Evolutionary conservation across 1,140 invertebrate species (phyloP).

Genomic region (Vanessa atalanta): DNA sequence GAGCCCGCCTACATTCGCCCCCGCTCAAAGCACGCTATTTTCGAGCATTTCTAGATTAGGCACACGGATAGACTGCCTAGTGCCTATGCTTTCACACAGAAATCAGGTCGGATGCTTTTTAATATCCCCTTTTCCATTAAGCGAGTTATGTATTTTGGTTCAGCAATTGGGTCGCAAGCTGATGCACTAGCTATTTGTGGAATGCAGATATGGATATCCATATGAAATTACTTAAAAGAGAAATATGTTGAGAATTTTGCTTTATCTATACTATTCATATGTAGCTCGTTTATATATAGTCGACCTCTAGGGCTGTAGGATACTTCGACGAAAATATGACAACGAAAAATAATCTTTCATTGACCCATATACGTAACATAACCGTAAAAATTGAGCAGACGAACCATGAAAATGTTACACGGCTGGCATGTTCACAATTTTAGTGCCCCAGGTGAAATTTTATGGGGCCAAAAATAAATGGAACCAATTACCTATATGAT

Average conservation of each 20-base stretch:
- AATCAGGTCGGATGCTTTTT: slow-evolving; percentile 48
- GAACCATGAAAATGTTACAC: slow-evolving; percentile 51
- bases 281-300: slow-evolving; percentile 3
- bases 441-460: slow-evolving; percentile 22
- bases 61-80: slow-evolving; percentile 40
- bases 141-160: slow-evolving; percentile 39
- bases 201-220: slow-evolving; percentile 31
- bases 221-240: slow-evolving; percentile 18
- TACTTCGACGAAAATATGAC: slow-evolving; percentile 22
- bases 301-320: neutral
- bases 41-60: slow-evolving; percentile 45
- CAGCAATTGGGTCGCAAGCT: slow-evolving; percentile 38
- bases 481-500: neutral
- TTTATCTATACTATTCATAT: neutral
- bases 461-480: slow-evolving; percentile 28
- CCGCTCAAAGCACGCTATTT: slow-evolving; percentile 49
- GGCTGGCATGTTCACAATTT: slow-evolving; percentile 40
- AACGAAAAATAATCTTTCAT: slow-evolving; percentile 45
- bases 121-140: slow-evolving; percentile 43
- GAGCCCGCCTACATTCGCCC: slow-evolving; percentile 30
- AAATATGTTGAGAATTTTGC: slow-evolving; percentile 4
- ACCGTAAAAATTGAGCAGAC: slow-evolving; percentile 42
- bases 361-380: slow-evolving; percentile 42
- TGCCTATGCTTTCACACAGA: slow-evolving; percentile 41
- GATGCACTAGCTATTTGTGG: slow-evolving; percentile 33